phyloP scores from a whole-genome alignment of 2,113 vertebrate genomes.

The Leucosticte australis region DNA sequence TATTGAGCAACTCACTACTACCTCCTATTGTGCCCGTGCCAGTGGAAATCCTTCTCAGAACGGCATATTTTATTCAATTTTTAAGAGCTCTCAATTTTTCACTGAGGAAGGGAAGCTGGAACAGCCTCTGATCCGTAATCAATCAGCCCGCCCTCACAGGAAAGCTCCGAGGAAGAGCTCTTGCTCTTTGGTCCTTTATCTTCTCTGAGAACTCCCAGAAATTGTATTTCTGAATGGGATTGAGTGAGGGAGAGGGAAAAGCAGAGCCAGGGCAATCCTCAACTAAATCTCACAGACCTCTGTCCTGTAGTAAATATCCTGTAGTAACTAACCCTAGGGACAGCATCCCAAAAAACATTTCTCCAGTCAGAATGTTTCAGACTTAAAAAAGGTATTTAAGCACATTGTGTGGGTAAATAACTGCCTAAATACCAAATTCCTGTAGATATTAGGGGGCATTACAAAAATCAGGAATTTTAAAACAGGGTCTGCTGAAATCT shows the following conservation, averaged over 20 bases:
- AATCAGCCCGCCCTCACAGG: constrained; percentile 58
- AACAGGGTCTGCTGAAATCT: not conserved
- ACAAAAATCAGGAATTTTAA: not conserved
- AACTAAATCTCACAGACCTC: not conserved
- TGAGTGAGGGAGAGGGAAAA: not conserved
- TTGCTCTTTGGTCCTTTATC: constrained; percentile 50
- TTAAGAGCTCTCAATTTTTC: constrained; percentile 78
- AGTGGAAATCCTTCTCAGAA: constrained; percentile 60
- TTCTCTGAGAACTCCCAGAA: constrained; percentile 49
- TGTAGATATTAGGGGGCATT: not conserved
- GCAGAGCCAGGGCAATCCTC: not conserved
- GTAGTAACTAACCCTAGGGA: not conserved
- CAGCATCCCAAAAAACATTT: not conserved
- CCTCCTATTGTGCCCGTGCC: constrained; percentile 52
- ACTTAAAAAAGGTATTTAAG: not conserved
- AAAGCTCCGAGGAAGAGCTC: constrained; percentile 44
- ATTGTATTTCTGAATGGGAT: constrained; percentile 37
- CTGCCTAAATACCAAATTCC: not conserved
- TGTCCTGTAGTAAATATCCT: not conserved
- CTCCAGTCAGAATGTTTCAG: not conserved
- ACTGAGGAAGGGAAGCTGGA: constrained; percentile 70
- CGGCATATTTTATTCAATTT: constrained; percentile 73
- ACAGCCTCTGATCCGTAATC: constrained; percentile 60
- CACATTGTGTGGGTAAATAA: not conserved
- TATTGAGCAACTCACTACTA: constrained; percentile 44